A percentile compares a stretch with the other conserved stretches of the same genome.
Evolutionary conservation across 2,888 invertebrate genomes (phyloP).

Genomic region (Patella ulyssiponensis): DNA sequence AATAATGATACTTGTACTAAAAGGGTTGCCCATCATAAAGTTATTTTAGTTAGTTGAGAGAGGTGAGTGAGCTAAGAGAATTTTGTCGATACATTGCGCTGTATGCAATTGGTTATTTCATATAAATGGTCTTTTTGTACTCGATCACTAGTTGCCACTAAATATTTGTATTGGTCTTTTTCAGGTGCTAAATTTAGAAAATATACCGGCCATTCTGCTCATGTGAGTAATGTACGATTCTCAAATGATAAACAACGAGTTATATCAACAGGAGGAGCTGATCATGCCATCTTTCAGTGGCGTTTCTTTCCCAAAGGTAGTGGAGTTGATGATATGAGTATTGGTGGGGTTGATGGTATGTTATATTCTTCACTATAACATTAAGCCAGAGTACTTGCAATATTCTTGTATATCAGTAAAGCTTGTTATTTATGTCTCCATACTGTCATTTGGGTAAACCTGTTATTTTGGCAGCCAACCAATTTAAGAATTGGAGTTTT

Average conservation of each 20-base stretch:
- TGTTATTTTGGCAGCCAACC: too few species aligned
- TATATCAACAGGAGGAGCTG: slow-evolving; percentile 72
- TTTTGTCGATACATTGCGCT: neutral
- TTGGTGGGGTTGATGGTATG: neutral
- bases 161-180: slow-evolving; percentile 13
- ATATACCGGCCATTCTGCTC: slow-evolving; percentile 73
- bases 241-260: slow-evolving; percentile 69
- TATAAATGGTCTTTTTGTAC: too few species aligned
- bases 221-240: slow-evolving; percentile 73
- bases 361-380: neutral
- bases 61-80: neutral
- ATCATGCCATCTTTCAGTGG: slow-evolving; percentile 74
- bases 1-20: too few species aligned
- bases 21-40: too few species aligned
- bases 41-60: too few species aligned
- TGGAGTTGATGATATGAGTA: slow-evolving; percentile 37
- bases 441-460: too few species aligned
- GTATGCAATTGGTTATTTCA: slow-evolving; percentile 2
- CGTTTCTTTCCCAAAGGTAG: slow-evolving; percentile 62
- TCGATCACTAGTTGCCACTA: too few species aligned
- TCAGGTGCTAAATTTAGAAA: slow-evolving; percentile 72
- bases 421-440: too few species aligned
- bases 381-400: too few species aligned
- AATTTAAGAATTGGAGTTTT: too few species aligned
- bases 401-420: too few species aligned